A percentile compares a stretch with the other conserved stretches of the same genome.
Conservation (phyloP, 2,113 vertebrate species). For the Plestiodon gilberti region DNA sequence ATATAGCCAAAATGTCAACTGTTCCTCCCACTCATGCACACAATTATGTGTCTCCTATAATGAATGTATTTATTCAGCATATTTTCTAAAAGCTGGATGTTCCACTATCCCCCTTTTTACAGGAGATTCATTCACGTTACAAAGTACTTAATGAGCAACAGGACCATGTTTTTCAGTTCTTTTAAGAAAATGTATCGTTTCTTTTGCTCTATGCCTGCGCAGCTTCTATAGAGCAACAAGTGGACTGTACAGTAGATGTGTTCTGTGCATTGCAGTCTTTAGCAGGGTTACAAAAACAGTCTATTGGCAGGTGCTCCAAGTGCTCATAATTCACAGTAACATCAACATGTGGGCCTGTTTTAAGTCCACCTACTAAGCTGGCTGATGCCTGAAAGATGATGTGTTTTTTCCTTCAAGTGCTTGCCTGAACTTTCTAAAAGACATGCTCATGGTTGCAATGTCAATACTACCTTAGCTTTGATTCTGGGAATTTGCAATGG, state of each 20-base stretch:
- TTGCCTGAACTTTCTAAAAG: constrained; percentile 31
- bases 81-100: not conserved
- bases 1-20: not conserved
- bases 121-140: not conserved
- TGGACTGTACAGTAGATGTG: not conserved
- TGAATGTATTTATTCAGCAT: not conserved
- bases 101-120: not conserved
- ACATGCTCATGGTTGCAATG: not conserved
- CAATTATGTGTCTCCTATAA: not conserved
- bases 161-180: not conserved
- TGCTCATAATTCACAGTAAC: constrained; percentile 12
- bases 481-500: constrained; percentile 43
- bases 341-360: constrained; percentile 13
- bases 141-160: not conserved
- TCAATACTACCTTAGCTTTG: constrained; percentile 11
- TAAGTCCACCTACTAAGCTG: constrained; percentile 31
- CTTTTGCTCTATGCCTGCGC: not conserved
- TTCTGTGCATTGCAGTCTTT: not conserved
- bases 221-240: not conserved
- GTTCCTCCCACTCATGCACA: not conserved
- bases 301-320: not conserved
- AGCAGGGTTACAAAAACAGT: not conserved
- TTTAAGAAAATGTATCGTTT: not conserved
- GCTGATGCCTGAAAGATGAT: not conserved
- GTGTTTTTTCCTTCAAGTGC: constrained; percentile 9